Percentiles rank a stretch among this genome's conserved stretches.
Evolutionary conservation across 2,113 vertebrate species (phyloP).

Genomic region (Heliornis fulica): DNA sequence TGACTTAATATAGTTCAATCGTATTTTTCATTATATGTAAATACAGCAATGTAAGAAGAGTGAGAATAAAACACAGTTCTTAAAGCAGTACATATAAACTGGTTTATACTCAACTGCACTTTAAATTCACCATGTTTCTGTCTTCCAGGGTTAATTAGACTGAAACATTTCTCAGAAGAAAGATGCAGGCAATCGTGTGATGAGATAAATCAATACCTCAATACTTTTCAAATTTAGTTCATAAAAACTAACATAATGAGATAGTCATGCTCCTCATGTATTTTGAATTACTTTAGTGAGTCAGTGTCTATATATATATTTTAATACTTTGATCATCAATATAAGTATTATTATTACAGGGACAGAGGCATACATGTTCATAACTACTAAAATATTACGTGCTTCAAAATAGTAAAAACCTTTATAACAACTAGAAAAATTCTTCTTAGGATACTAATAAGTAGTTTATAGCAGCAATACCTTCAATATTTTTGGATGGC

Average conservation of each 20-base stretch:
- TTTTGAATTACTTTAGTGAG: neutral
- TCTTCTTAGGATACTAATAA: neutral
- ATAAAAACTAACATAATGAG: neutral
- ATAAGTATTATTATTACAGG: neutral
- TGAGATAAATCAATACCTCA: neutral
- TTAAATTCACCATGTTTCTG: neutral
- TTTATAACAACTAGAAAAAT: neutral
- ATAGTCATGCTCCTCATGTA: neutral
- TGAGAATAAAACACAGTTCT: neutral
- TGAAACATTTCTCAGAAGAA: neutral
- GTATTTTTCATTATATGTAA: neutral
- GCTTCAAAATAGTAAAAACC: neutral
- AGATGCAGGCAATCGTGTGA: neutral
- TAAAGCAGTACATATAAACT: neutral
- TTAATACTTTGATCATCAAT: neutral
- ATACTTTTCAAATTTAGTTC: neutral
- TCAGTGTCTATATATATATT: neutral
- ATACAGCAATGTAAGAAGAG: neutral
- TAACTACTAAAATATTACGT: neutral
- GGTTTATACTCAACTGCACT: neutral
- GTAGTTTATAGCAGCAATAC: slow-evolving; percentile 64
- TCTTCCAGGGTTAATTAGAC: neutral
- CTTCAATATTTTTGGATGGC: slow-evolving; percentile 93
- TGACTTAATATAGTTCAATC: neutral
- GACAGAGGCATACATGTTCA: neutral